A percentile compares a stretch with the other conserved stretches of the same genome.
Evolutionary conservation across 1,140 invertebrate genomes (phyloP).

Genomic region (Centruroides sculpturatus): DNA sequence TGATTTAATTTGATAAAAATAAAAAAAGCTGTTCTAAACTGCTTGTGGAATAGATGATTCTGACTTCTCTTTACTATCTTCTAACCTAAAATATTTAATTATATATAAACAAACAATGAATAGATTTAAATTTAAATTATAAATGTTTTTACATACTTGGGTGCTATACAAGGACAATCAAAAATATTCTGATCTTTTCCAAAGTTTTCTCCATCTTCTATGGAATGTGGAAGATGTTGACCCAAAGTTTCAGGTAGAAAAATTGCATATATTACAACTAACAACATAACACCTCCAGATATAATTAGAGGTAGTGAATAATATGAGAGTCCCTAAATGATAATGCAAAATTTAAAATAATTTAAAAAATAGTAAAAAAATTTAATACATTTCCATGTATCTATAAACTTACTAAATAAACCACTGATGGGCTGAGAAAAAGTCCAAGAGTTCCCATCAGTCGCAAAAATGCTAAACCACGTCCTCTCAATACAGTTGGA

Average conservation of each 20-base stretch:
- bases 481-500: slow-evolving; percentile 22
- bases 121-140: background rate
- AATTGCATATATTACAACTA: slow-evolving; percentile 19
- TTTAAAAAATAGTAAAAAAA: background rate
- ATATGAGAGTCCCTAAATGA: slow-evolving; percentile 2
- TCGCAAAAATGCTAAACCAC: slow-evolving; percentile 30
- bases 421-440: slow-evolving; percentile 31
- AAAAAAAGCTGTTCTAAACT: too few relatives aligned
- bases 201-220: slow-evolving; percentile 27
- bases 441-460: slow-evolving; percentile 35
- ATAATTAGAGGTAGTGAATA: slow-evolving; percentile 11
- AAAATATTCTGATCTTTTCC: slow-evolving; percentile 19
- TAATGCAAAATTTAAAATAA: background rate
- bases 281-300: slow-evolving; percentile 13
- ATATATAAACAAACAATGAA: background rate
- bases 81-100: background rate
- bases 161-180: slow-evolving; percentile 9
- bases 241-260: slow-evolving; percentile 25
- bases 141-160: background rate
- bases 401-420: slow-evolving; percentile 33
- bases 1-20: too few relatives aligned
- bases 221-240: slow-evolving; percentile 20
- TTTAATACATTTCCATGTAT: background rate
- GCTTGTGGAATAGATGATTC: too few relatives aligned
- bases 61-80: too few relatives aligned